phyloP scores from a whole-genome alignment of 2,888 invertebrate genomes.

The Epistrophella euchroma region DNA sequence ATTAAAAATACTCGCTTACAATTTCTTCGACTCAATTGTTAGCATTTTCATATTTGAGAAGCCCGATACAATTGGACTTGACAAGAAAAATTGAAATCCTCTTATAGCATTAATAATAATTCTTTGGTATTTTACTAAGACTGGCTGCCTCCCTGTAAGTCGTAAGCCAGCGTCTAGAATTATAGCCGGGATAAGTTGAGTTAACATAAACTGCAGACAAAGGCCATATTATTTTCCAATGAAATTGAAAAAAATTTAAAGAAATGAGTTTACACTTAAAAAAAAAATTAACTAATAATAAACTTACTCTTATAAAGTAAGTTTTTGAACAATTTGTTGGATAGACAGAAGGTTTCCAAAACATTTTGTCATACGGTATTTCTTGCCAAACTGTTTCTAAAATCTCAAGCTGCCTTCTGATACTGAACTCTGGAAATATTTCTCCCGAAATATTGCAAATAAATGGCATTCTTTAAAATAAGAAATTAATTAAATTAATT shows the following conservation, averaged over 20 bases:
- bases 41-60: slow-evolving; percentile 47
- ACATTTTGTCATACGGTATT: slow-evolving; percentile 58
- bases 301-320: slow-evolving; percentile 41
- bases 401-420: slow-evolving; percentile 39
- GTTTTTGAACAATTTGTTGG: slow-evolving; percentile 11
- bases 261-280: neutral
- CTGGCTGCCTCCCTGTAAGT: slow-evolving; percentile 33
- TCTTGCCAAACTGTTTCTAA: slow-evolving; percentile 36
- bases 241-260: neutral
- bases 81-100: slow-evolving; percentile 56
- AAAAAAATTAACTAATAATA: too few relatives aligned
- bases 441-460: slow-evolving; percentile 67
- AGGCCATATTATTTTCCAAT: too few relatives aligned
- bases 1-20: slow-evolving; percentile 34
- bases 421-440: slow-evolving; percentile 50
- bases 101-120: slow-evolving; percentile 35
- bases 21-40: slow-evolving; percentile 49
- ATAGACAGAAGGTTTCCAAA: slow-evolving; percentile 55
- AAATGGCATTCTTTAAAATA: slow-evolving; percentile 44
- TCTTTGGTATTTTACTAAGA: slow-evolving; percentile 52
- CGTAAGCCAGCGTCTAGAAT: slow-evolving; percentile 29
- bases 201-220: slow-evolving; percentile 43
- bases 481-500: neutral
- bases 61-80: slow-evolving; percentile 35
- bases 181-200: slow-evolving; percentile 51